phyloP scores from a whole-genome alignment of 2,113 vertebrate species.

The Eolophus roseicapilla region DNA sequence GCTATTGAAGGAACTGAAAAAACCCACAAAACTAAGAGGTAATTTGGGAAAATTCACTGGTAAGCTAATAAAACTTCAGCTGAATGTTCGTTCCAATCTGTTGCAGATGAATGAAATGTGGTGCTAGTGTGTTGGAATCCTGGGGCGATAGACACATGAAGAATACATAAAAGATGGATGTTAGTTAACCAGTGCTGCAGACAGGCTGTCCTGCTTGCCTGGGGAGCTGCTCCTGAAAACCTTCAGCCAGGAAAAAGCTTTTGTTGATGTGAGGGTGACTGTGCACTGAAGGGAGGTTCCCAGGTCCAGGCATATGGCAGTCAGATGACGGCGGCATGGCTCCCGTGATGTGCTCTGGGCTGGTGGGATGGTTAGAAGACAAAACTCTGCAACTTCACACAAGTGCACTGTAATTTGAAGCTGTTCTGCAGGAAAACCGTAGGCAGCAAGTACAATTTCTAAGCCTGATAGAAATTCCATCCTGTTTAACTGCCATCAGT shows the following conservation, averaged over 20 bases:
- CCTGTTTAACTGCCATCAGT: neutral
- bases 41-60: neutral
- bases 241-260: neutral
- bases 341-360: neutral
- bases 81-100: neutral
- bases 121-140: neutral
- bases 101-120: neutral
- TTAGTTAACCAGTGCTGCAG: neutral
- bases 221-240: neutral
- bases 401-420: neutral
- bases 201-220: neutral
- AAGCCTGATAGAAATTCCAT: slow-evolving; percentile 26
- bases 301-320: neutral
- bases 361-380: neutral
- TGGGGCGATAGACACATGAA: neutral
- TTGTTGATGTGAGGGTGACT: slow-evolving; percentile 7
- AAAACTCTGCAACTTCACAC: slow-evolving; percentile 2
- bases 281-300: neutral
- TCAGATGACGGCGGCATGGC: neutral
- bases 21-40: neutral
- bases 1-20: neutral
- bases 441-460: slow-evolving; percentile 5
- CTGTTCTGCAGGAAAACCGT: neutral
- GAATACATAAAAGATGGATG: neutral
- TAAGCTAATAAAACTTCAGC: neutral